Base-by-base conservation (phyloP, 2,888 invertebrate genomes). In the Sabatieria punctata region DNA sequence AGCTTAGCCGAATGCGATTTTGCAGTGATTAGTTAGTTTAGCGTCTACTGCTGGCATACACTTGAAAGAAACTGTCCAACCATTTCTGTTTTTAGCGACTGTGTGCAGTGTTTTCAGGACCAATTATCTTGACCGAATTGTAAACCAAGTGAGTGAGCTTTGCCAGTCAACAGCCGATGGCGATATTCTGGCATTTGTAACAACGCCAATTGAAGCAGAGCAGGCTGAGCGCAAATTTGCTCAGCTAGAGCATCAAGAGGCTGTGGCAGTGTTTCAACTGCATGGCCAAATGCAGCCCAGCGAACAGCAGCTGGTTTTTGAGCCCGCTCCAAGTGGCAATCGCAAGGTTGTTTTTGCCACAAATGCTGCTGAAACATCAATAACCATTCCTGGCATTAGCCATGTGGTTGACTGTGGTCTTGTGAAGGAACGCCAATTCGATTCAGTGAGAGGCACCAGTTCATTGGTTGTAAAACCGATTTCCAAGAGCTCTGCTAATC, bases 311-410 rank as follows among this genome's bases (percentile, higher is more conserved):
- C 11, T 13, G 11, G 33, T 33, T 33, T 33, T 33, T 13, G n/a
- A n/a, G 54, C 27, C 45, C 50, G 33, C 23, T 51, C 27, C 47
- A 46, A 43, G 47, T 46, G 45, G 48, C 8, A 49, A 54, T 23
- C 52, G 67, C 35, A 68, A 68, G 53, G 53, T 68, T 13, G 61
- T 68, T 2, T 65, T 68, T 58, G 63, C 67, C 2, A 69, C 68
- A 21, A 67, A 68, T 55, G 60, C 61, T 51, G 68, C 68, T 3
- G 68, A 69, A n/a, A 33, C 33, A 13, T 33, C 33, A 33, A n/a
- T 33, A n/a, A 33, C 33, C n/a, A 33, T 33, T 33, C 33, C 33
- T 33, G 33, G 33, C 11, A 33, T 33, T 33, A 13, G 11, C n/a
- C 33, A 62, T 54, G 68, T 69, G 2, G 53, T 69, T 13, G 69